These are phyloP conservation scores for Conops quadrifasciatus DNA, from an alignment of 2,888 invertebrate genomes.

Conservation along the genomic window DNA sequence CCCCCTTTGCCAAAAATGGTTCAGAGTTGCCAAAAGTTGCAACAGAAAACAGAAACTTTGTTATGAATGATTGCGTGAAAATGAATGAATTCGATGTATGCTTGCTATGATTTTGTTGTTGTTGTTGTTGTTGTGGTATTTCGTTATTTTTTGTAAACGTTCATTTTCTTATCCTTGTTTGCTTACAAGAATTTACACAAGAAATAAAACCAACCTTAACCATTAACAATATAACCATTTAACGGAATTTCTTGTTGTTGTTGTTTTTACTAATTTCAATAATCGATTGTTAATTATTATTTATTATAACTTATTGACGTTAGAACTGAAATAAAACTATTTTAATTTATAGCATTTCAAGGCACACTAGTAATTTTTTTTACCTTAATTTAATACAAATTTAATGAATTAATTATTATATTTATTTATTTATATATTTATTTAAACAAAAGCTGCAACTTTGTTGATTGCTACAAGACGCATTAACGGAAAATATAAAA, in stretches of 20 bases:
- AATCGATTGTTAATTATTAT: slow-evolving; percentile 35
- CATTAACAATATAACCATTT: neutral
- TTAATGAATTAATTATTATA: slow-evolving; percentile 17
- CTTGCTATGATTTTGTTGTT: slow-evolving; percentile 53
- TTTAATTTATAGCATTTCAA: slow-evolving; percentile 48
- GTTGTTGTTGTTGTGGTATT: slow-evolving; percentile 35
- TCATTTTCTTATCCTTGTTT: slow-evolving; percentile 29
- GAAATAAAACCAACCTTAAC: neutral
- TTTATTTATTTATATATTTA: too few species aligned
- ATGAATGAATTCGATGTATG: slow-evolving; percentile 44
- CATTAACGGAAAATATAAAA: slow-evolving; percentile 19
- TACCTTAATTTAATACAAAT: slow-evolving; percentile 13
- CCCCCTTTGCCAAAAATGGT: neutral
- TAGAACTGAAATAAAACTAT: slow-evolving; percentile 26
- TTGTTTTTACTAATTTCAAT: slow-evolving; percentile 34
- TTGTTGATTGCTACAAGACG: slow-evolving; percentile 16
- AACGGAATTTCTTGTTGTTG: slow-evolving; percentile 12
- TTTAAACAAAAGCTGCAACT: neutral
- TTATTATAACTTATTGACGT: slow-evolving; percentile 25
- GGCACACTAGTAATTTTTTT: slow-evolving; percentile 59
- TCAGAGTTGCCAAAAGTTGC: neutral
- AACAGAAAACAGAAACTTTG: neutral
- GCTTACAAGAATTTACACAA: too few species aligned
- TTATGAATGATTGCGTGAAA: slow-evolving; percentile 26
- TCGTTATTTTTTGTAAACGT: slow-evolving; percentile 30